A percentile compares a stretch with the other conserved stretches of the same genome.
Evolutionary conservation across 2,888 invertebrate genomes (phyloP).

Genomic region (Slavum lentiscoides): DNA sequence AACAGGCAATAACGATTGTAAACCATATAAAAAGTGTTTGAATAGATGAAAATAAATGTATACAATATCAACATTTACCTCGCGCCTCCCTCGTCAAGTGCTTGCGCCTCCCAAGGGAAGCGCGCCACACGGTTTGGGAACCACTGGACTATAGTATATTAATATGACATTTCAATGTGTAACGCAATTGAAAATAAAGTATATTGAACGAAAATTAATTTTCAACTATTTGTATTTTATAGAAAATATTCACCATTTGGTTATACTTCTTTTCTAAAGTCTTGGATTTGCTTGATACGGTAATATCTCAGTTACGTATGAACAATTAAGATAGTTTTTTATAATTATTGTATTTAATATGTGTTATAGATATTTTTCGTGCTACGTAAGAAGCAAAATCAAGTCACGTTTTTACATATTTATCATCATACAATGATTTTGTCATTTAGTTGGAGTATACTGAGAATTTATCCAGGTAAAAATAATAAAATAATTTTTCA

Average conservation of each 20-base stretch:
- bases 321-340: neutral
- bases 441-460: conserved; percentile 76
- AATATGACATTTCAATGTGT: neutral
- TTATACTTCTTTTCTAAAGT: conserved; percentile 53
- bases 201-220: neutral
- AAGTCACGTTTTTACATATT: conserved; percentile 84
- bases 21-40: too few relatives aligned
- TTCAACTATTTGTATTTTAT: conserved; percentile 18
- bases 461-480: conserved; percentile 64
- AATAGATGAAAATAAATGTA: too few relatives aligned
- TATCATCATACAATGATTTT: conserved; percentile 85
- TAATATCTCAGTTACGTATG: conserved; percentile 11
- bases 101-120: too few relatives aligned
- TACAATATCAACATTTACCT: too few relatives aligned
- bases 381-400: conserved; percentile 83
- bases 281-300: conserved; percentile 54
- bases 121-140: too few relatives aligned
- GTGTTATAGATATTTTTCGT: conserved; percentile 75
- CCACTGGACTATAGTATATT: neutral
- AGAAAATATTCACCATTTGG: conserved; percentile 54
- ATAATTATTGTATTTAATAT: conserved; percentile 12
- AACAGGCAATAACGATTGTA: too few relatives aligned
- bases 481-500: neutral
- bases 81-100: too few relatives aligned
- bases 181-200: neutral